Conservation (phyloP, 2,797 vertebrate species). For the Pipistrellus kuhlii region DNA sequence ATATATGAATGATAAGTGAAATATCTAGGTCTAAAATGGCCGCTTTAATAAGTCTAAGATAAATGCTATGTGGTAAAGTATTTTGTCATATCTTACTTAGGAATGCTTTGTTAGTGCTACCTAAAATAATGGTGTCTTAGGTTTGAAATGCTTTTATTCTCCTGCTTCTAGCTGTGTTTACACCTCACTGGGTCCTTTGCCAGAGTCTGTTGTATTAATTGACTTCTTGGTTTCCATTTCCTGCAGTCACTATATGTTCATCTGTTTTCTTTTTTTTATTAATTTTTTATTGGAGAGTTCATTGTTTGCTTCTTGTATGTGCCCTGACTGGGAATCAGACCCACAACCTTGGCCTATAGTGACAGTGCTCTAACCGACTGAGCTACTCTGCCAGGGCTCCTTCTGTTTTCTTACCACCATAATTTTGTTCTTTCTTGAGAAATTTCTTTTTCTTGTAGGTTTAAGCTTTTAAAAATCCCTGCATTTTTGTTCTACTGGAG, state of each 20-base stretch:
- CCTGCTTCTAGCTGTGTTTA: slow-evolving; percentile 1
- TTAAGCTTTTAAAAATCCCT: neutral
- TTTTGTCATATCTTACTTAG: slow-evolving; percentile 2
- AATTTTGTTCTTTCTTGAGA: slow-evolving; percentile 44
- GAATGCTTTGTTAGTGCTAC: slow-evolving; percentile 17
- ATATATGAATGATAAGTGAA: slow-evolving; percentile 43
- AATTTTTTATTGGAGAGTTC: neutral
- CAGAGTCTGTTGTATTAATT: slow-evolving; percentile 54
- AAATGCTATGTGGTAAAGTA: slow-evolving; percentile 41
- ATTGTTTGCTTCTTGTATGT: neutral
- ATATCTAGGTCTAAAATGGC: neutral
- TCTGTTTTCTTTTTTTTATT: slow-evolving; percentile 16
- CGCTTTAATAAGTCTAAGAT: slow-evolving; percentile 35
- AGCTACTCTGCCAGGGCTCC: neutral
- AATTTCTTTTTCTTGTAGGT: slow-evolving; percentile 51
- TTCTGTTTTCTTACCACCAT: slow-evolving; percentile 32
- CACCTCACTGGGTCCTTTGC: slow-evolving; percentile 41
- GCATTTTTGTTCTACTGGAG: slow-evolving; percentile 43
- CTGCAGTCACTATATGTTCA: neutral
- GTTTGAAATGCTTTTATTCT: slow-evolving; percentile 33
- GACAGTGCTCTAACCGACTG: neutral
- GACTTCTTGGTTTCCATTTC: slow-evolving; percentile 30
- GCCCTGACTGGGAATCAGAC: neutral
- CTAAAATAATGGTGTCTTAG: slow-evolving; percentile 38
- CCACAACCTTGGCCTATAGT: neutral